Percentiles rank a stretch among this genome's conserved stretches.
Conservation (phyloP, 2,888 invertebrate genomes). For the Cephus spinipes region DNA sequence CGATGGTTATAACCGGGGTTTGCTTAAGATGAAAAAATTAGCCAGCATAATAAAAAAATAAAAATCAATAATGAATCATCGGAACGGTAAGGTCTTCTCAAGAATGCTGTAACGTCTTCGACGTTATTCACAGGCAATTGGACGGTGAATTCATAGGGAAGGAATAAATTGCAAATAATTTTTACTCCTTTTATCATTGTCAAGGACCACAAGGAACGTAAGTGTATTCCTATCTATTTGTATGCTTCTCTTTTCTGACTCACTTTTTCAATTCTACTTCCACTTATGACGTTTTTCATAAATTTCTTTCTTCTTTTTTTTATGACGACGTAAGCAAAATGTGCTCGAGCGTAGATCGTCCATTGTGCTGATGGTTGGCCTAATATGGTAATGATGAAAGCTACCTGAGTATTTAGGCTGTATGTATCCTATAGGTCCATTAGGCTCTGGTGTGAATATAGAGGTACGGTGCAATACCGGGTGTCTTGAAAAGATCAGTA, state of each 20-base stretch:
- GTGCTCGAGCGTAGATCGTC: neutral
- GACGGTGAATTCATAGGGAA: too few relatives aligned
- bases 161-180: neutral
- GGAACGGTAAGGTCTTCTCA: neutral
- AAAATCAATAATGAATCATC: neutral
- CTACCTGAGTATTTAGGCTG: neutral
- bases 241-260: neutral
- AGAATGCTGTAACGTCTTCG: neutral
- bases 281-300: neutral
- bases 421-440: neutral
- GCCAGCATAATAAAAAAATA: neutral
- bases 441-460: neutral
- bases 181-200: neutral
- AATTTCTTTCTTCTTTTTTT: neutral
- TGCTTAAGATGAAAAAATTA: neutral
- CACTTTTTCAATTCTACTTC: neutral
- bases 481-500: neutral
- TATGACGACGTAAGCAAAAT: neutral
- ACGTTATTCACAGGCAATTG: neutral
- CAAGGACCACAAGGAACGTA: neutral
- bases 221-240: neutral
- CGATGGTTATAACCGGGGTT: neutral
- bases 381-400: neutral
- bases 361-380: conserved; percentile 1
- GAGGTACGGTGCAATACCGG: neutral